phyloP scores from a whole-genome alignment of 2,888 invertebrate genomes.

The Drosophila subsilvestris region DNA sequence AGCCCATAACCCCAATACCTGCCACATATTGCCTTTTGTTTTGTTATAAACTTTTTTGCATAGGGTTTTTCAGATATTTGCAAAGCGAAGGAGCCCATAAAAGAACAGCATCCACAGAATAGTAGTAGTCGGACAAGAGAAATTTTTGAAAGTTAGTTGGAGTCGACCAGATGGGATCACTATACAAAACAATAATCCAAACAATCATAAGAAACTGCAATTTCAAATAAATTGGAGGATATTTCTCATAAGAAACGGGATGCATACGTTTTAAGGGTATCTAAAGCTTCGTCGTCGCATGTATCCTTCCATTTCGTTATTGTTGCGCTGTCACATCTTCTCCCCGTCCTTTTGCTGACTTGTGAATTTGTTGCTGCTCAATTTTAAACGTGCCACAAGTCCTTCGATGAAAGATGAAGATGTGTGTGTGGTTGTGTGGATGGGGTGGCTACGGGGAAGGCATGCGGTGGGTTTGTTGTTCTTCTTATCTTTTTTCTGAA shows the following conservation, averaged over 20 bases:
- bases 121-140: no score
- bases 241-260: neutral
- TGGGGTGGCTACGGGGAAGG: neutral
- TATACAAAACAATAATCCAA: neutral
- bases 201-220: neutral
- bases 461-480: slow-evolving; percentile 34
- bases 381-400: slow-evolving; percentile 52
- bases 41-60: slow-evolving; percentile 30
- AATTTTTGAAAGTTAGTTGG: no score
- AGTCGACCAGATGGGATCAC: neutral
- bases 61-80: neutral
- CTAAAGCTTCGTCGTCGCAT: neutral
- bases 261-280: neutral
- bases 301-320: slow-evolving; percentile 7
- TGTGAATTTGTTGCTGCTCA: slow-evolving; percentile 48
- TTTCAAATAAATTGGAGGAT: neutral
- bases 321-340: slow-evolving; percentile 7
- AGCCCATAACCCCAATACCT: slow-evolving; percentile 53
- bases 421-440: slow-evolving; percentile 5
- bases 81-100: neutral
- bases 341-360: neutral
- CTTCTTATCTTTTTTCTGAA: slow-evolving; percentile 11
- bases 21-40: slow-evolving; percentile 33
- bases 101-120: neutral
- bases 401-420: slow-evolving; percentile 43